Conservation (phyloP, 1,140 invertebrate genomes). For the Diorhabda sublineata region DNA sequence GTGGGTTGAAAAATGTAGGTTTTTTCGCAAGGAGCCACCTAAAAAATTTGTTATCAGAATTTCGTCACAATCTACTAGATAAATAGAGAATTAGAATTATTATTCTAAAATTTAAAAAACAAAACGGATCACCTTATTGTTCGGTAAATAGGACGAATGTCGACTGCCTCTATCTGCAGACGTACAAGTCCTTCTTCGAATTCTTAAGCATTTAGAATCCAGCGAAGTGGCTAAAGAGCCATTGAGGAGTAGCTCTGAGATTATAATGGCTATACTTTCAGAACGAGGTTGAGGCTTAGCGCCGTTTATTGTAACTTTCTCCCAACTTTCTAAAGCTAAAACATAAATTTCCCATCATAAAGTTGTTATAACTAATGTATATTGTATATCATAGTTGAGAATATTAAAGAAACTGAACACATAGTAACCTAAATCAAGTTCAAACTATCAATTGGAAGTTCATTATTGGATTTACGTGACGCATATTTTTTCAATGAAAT, state of each 20-base stretch:
- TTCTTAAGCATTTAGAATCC: slow-evolving; percentile 41
- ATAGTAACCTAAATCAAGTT: too few species aligned
- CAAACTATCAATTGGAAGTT: too few species aligned
- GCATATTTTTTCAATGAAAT: too few species aligned
- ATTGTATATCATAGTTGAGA: neutral
- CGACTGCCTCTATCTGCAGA: slow-evolving; percentile 42
- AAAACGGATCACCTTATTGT: slow-evolving; percentile 38
- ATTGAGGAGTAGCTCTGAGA: slow-evolving; percentile 55
- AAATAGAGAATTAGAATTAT: slow-evolving; percentile 18
- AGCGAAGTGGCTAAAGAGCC: slow-evolving; percentile 36
- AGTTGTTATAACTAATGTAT: neutral
- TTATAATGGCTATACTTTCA: slow-evolving; percentile 57
- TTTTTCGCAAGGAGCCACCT: slow-evolving; percentile 44
- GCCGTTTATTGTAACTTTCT: slow-evolving; percentile 64
- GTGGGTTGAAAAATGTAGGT: slow-evolving; percentile 48
- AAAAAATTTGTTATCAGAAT: neutral
- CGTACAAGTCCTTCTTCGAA: slow-evolving; percentile 39
- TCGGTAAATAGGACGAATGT: slow-evolving; percentile 46
- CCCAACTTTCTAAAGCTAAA: slow-evolving; percentile 72
- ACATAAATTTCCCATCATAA: neutral
- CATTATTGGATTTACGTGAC: too few species aligned
- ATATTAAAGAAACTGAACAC: too few species aligned
- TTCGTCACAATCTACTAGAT: neutral
- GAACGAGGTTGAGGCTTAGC: slow-evolving; percentile 68
- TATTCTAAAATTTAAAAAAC: neutral